Conservation (phyloP, 2,113 vertebrate genomes). For the Amblyopsis rosae region DNA sequence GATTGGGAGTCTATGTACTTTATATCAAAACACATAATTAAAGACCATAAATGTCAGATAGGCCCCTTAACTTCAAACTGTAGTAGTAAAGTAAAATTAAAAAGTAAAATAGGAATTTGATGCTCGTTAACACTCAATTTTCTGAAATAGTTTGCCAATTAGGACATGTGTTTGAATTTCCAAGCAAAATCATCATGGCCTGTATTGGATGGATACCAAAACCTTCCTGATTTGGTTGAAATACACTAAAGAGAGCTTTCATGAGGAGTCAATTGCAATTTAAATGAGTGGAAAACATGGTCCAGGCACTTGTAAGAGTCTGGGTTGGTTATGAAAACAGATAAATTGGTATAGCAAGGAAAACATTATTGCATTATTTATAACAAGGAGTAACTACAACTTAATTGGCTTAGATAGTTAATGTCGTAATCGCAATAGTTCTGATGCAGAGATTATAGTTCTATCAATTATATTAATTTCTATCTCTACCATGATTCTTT, state of each 20-base stretch:
- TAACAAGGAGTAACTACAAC: constrained; percentile 25
- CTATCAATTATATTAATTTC: constrained; percentile 21
- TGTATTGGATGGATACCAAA: constrained; percentile 18
- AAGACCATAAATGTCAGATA: constrained; percentile 1
- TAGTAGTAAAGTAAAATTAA: neutral
- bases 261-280: constrained; percentile 54
- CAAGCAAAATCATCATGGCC: constrained; percentile 45
- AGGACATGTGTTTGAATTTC: constrained; percentile 42
- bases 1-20: constrained; percentile 28
- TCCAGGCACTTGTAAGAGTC: constrained; percentile 41
- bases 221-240: constrained; percentile 31
- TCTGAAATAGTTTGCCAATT: constrained; percentile 42
- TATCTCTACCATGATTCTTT: constrained; percentile 4
- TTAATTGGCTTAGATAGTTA: constrained; percentile 14
- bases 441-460: constrained; percentile 41
- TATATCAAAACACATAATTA: constrained; percentile 43
- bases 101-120: neutral
- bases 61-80: neutral
- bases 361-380: constrained; percentile 34
- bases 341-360: constrained; percentile 1
- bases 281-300: constrained; percentile 48
- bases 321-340: constrained; percentile 35
- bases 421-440: constrained; percentile 4
- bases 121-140: constrained; percentile 38
- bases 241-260: constrained; percentile 47